Evolutionary conservation across 1,140 invertebrate genomes (phyloP), one percentile per base, ranked within the genome.

Genomic region (Drosophila oshimai): DNA sequence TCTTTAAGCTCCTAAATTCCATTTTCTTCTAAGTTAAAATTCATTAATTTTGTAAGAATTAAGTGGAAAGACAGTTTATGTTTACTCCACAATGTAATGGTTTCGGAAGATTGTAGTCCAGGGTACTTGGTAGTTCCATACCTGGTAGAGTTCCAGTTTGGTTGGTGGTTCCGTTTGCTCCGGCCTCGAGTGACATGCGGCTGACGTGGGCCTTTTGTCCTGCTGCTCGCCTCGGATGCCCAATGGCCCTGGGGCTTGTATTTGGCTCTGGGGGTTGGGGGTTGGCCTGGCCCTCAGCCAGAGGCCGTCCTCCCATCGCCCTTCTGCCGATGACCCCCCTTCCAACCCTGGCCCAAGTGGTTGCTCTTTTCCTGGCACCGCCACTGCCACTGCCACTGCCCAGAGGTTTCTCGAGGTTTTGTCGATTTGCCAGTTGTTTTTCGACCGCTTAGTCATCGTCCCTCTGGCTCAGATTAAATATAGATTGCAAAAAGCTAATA

Each of bases 171-270:
- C 55, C 39, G 70, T 76, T 51, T 46, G 54, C 65, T 69, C 79
- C 60, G 51, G 54, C 65, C 74, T 84, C 60, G 51, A 78, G 73
- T 84, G 79, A 84, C 79, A 78, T 74, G 79, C 79, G 79, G 69
- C 78, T 74, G 74, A 84, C 73, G 74, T 67, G 70, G 74, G 77
- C 69, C 55, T 49, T 41, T 33, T 36, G 58, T 51, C 62, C 54
- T 69, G 64, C 44, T 39, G 46, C 42, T 31, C 18, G 28, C 62
- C 34, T 44, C 28, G 53, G 67, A 60, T 51, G 45, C 44, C 67
- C 69, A 72, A 20, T 49, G 46, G 54, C 69, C 53, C 39, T 44
- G 64, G 13, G 58, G 36, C 31, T 61, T 36, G 10, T 10, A 13
- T 65, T 47, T 24, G 34, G 20, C 34, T 39, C 39, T 26, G 20